Base-by-base conservation (phyloP, 1,140 invertebrate species). In the Papilio machaon region DNA sequence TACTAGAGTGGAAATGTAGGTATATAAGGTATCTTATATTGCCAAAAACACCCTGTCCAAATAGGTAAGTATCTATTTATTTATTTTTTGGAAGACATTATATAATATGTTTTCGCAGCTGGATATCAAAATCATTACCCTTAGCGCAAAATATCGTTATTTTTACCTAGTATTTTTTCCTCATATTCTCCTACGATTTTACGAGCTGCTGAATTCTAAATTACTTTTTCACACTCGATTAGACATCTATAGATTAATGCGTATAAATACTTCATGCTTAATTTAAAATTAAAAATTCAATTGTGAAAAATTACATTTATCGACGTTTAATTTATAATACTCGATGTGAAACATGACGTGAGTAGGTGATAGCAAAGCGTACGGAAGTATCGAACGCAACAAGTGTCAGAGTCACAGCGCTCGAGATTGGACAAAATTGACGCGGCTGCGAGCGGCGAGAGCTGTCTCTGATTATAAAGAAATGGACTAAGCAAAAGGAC, bases 341-440 rank as follows among this genome's bases (percentile, higher is more conserved):
- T 38, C 35, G 15, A 52, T 35, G 23, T 38, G 49, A 78, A 76
- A 60, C 30, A 38, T 35, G 30, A 58, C 23, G 15, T 54, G 52
- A 11, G 54, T 43, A 54, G 52, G 35, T 38, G 49, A 78, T 60
- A 58, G 52, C 30, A 54, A 30, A 30, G 6, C n/a, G 8, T 54
- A 67, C 3, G 60, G 19, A 47, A 77, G 81, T 82, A 80, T 81
- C 52, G 77, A 82, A 84, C 82, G 84, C 86, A 89, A 87, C 88
- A 86, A 87, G 86, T 89, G 82, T 74, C 83, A 79, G 76, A 74
- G 83, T 60, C 80, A 49, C 67, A 67, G 46, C 82, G 76, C 30
- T 82, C 79, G 73, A 73, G 79, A 84, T 75, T 73, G 82, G 83
- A 78, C 85, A 88, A 87, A 88, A 85, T 86, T 88, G 85, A 84